phyloP scores from a whole-genome alignment of 2,888 invertebrate species.

The Drosophila fulvimacula region DNA sequence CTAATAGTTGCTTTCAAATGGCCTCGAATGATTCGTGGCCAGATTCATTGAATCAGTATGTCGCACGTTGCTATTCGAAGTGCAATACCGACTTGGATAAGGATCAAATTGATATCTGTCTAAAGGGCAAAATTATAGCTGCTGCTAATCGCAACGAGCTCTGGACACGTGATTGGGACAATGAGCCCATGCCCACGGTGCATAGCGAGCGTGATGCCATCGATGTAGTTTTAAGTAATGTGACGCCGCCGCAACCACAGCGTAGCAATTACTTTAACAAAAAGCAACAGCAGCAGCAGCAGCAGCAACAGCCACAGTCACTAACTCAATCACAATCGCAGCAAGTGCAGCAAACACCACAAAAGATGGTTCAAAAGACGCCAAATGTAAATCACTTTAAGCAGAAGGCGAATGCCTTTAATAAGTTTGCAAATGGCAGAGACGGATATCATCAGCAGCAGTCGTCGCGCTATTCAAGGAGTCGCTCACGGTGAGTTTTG shows the following conservation, averaged over 20 bases:
- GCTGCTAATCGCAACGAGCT: constrained; percentile 95
- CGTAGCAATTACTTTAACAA: constrained; percentile 64
- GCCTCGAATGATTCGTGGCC: constrained; percentile 90
- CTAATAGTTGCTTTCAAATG: constrained; percentile 85
- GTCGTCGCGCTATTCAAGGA: constrained; percentile 82
- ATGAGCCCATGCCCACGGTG: constrained; percentile 95
- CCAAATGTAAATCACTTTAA: constrained; percentile 58
- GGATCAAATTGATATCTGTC: constrained; percentile 96
- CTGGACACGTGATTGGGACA: constrained; percentile 97
- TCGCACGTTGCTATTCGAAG: constrained; percentile 95
- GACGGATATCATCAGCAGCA: constrained; percentile 72
- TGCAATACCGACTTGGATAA: constrained; percentile 95
- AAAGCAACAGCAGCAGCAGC: constrained; percentile 60
- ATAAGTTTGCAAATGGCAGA: constrained; percentile 67
- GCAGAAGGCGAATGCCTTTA: constrained; percentile 77
- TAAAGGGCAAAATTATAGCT: constrained; percentile 96
- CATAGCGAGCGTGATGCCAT: constrained; percentile 90
- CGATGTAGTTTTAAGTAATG: constrained; percentile 83
- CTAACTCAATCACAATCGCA: constrained; percentile 22
- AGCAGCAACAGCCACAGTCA: constrained; percentile 47
- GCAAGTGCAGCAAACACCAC: constrained; percentile 32
- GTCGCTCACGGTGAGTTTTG: constrained; percentile 81
- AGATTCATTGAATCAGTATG: constrained; percentile 92
- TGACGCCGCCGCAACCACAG: constrained; percentile 86
- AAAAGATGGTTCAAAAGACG: constrained; percentile 65